phyloP scores from a whole-genome alignment of 2,888 invertebrate genomes.

The Nemotelus nigrinus region DNA sequence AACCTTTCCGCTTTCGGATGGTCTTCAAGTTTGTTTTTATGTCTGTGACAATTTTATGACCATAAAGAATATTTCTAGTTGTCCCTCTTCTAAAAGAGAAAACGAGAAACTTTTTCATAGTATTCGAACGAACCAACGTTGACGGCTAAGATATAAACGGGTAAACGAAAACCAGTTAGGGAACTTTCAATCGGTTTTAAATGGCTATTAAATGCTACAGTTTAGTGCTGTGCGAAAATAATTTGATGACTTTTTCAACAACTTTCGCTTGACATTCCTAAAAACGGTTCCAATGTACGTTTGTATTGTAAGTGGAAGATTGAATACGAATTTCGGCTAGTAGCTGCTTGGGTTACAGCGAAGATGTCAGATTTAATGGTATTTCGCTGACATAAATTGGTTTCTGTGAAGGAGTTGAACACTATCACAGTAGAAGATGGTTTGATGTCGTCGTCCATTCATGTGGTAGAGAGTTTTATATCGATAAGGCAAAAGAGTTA shows the following conservation, averaged over 20 bases:
- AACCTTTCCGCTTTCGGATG: background rate
- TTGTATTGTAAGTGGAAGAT: too few species aligned
- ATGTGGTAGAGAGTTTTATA: too few species aligned
- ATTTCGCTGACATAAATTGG: slow-evolving; percentile 36
- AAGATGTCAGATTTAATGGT: slow-evolving; percentile 24
- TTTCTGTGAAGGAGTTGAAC: slow-evolving; percentile 6
- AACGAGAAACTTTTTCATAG: slow-evolving; percentile 21
- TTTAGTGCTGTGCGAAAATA: slow-evolving; percentile 38
- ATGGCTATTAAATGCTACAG: slow-evolving; percentile 41
- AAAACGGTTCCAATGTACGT: background rate
- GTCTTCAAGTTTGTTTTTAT: slow-evolving; percentile 40
- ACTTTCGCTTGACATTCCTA: slow-evolving; percentile 30
- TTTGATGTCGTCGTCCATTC: background rate
- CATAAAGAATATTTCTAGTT: slow-evolving; percentile 32
- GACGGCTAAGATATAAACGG: background rate
- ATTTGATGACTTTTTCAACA: slow-evolving; percentile 41
- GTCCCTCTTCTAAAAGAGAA: background rate
- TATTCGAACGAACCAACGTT: slow-evolving; percentile 14
- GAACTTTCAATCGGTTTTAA: slow-evolving; percentile 31
- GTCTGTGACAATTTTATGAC: slow-evolving; percentile 44
- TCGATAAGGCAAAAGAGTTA: too few species aligned
- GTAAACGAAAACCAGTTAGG: slow-evolving; percentile 24
- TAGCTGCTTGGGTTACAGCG: background rate
- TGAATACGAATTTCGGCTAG: background rate
- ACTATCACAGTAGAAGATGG: background rate